Base-by-base conservation (phyloP, 2,113 vertebrate genomes). In the Paradoxurus hermaphroditus region DNA sequence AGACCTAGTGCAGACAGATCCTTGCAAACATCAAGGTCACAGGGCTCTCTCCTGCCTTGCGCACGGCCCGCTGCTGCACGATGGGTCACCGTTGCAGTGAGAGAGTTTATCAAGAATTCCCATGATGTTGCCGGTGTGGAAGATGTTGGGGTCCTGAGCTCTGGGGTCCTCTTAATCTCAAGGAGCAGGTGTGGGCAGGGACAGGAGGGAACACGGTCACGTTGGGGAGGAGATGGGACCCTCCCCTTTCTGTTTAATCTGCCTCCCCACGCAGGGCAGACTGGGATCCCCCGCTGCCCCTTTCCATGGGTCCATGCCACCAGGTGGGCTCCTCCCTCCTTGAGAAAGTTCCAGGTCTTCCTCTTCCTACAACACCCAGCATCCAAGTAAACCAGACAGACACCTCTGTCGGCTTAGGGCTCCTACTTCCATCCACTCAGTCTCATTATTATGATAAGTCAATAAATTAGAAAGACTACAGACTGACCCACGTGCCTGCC, bases 391-490 rank as follows among this genome's bases (percentile, higher is more conserved):
- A 91, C 4, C 65, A 51, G 5, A n/a, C 1, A 13, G 16, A 31
- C 7, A 1, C 2, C 13, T 19, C 62, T 6, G 5, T 4, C 19
- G 2, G 21, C 21, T 53, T 1, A 36, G 1, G 21, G 63, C 27
- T 36, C 39, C 5, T 3, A 9, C 11, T 12, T 56, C 34, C 34
- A 13, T 46, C 65, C 7, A 29, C 4, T 23, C 7, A 2, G 23
- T 72, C 41, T 83, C 36, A 4, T 41, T 10, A 0, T 8, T 1
- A 31, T 6, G 51, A 11, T 13, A 13, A 59, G 23, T 18, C 19
- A 0, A 4, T 15, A 6, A 13, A 14, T 7, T 0, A 36, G 70
- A 21, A 21, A 12, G 59, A 19, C 9, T 2, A 13, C 0, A 3
- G 5, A 34, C 19, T 39, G 78, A 13, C 5, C 78, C 29, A 9